phyloP scores from a whole-genome alignment of 2,113 vertebrate genomes.

The Enhydra lutris region DNA sequence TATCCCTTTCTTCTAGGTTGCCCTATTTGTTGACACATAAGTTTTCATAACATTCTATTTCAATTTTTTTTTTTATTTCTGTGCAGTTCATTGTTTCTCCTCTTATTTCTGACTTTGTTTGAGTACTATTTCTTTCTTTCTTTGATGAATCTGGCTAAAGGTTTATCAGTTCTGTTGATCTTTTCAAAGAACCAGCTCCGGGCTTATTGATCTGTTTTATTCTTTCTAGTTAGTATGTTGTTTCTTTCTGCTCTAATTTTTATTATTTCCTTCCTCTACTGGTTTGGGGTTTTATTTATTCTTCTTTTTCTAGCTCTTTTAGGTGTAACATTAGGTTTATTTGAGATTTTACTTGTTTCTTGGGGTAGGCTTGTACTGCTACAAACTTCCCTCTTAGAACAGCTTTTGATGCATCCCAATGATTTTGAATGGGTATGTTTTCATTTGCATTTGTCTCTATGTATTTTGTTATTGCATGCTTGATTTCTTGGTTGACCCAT shows the following conservation, averaged over 20 bases:
- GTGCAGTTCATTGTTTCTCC: not conserved
- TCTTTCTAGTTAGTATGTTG: not conserved
- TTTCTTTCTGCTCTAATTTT: not conserved
- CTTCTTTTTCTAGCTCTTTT: not conserved
- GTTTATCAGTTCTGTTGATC: not conserved
- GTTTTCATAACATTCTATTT: not conserved
- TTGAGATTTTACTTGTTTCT: not conserved
- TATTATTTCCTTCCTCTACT: not conserved
- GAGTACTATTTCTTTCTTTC: not conserved
- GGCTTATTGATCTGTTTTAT: not conserved
- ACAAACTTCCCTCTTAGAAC: not conserved
- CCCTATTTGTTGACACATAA: not conserved
- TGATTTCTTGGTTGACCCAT: not conserved
- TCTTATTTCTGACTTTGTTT: not conserved
- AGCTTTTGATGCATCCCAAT: not conserved
- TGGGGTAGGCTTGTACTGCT: not conserved
- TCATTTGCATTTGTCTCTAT: not conserved
- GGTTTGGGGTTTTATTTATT: not conserved
- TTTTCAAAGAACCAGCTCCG: not conserved
- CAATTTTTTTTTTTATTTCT: not conserved
- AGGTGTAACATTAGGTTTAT: not conserved
- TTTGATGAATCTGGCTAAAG: not conserved
- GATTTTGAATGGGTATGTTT: not conserved
- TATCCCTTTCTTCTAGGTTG: not conserved
- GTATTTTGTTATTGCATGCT: not conserved